Base-by-base conservation (phyloP, 2,888 invertebrate species). In the Allygus modestus region DNA sequence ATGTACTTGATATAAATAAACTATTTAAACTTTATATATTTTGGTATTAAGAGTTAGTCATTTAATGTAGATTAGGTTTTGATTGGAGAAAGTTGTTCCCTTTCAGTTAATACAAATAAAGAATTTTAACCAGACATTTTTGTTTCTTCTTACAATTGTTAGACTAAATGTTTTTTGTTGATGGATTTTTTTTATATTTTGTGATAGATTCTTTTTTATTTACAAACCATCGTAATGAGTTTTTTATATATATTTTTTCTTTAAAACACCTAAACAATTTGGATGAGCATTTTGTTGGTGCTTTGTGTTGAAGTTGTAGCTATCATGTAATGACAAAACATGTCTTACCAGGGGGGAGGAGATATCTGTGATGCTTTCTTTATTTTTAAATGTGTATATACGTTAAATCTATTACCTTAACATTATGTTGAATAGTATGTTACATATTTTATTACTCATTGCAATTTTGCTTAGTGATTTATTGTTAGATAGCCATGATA, bases 401-500 rank as follows among this genome's bases (percentile, higher is more conserved):
- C 4, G 26, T 26, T 23, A 58, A 23, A 23, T 7, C 58, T 58
- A 58, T 23, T 58, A 20, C 26, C 23, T 65, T 26, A 65, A 65
- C 65, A 65, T 11, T 65, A 54, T 54, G 28, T 65, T 65, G 17
- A 65, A 31, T 12, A 23, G 20, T n/a, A 15, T 11, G 20, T 54
- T 23, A 15, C 4, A 65, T 65, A 28, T 58, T 58, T 20, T 2
- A 23, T 65, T 65, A 17, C 28, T 28, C 65, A 65, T 28, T 28
- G 20, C 5, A 11, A 28, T 28, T 2, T 65, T 28, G 0, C n/a
- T 65, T 12, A 65, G 17, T 4, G 17, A 28, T 28, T 28, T 65
- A 65, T 20, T 65, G 65, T 65, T 65, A 65, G 65, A 58, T 65
- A 2, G 17, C 65, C 65, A 15, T 65, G 58, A 58, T 58, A 58